Base-by-base conservation (phyloP, 2,888 invertebrate genomes). In the Caenorhabditis imperialis region DNA sequence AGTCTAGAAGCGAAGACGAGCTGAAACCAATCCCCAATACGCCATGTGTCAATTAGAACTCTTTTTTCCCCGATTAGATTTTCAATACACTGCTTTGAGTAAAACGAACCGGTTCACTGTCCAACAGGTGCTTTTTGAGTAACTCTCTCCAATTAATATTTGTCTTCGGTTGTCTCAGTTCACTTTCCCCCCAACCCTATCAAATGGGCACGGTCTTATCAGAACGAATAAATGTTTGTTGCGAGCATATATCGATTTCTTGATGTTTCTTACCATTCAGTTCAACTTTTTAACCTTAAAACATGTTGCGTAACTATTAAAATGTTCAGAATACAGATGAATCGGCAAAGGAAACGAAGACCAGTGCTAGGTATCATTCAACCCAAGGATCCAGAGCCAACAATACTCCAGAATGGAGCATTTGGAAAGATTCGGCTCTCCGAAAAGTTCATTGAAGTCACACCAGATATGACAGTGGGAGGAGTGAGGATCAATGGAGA, bases 11-110 rank as follows among this genome's bases (percentile, higher is more conserved):
- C 7, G 61, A 61, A 18, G 74, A 74, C 38, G 74, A 74, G 35
- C 30, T 61, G 33, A 50, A 55, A 38, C 51, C 61, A 3, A 74
- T 74, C 22, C 74, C 74, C 0, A 74, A 74, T 37, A 74, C 74
- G 1, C 74, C 74, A 8, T 74, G 74, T 30, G 74, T 74, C 12
- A 74, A 74, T 23, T 74, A 40, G 27, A 12, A 55, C 2, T 22
- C 8, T 16, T 45, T 18, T 51, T 40, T 50, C 20, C 38, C 5
- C 25, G 20, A 23, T 47, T 38, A 30, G n/a, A 37, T 23, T 37
- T 35, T 47, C 5, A 33, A n/a, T 37, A 51, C 33, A 53, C 16
- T 37, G n/a, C 18, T 23, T 47, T 18, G 48, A 48, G 38, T 14
- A 23, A 16, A 16, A 6, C 27, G 42, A 57, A 55, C 57, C 42